Evolutionary conservation across 2,113 vertebrate species (phyloP), one percentile per base, ranked within the genome.

Genomic region (Dolichotis patagonum): DNA sequence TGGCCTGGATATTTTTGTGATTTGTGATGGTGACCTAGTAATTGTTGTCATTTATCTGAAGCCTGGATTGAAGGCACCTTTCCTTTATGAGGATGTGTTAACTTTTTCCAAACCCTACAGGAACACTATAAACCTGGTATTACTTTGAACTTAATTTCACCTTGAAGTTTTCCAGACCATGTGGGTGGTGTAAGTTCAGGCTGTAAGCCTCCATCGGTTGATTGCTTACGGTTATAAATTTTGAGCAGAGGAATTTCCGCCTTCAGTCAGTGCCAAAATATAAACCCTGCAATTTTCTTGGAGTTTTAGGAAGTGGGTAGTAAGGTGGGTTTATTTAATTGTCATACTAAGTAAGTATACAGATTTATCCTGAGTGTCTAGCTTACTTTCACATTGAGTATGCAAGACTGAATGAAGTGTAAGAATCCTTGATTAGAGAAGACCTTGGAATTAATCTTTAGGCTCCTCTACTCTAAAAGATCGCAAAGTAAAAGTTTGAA

Each of bases 111-210:
- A 82, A 90, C 9, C 19, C 19, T 73, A 38, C 28, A 71, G 10
- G 20, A 69, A 82, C 7, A 62, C 35, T 80, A 85, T 26, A 62
- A 84, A 83, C 30, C 26, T 86, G 65, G 60, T 19, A 91, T 93
- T 67, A 89, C 32, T 83, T 92, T 90, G 83, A 96, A 86, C 16
- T 88, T 93, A 60, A 77, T 91, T 90, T 94, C 56, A 94, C 54
- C 60, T 86, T 88, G 20, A 96, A 92, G 46, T 56, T 94, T 88
- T 96, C 88, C 77, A 81, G 52, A 90, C 52, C 28, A 46, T 30
- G 26, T 94, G 62, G 43, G 52, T 87, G 26, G 67, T 83, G 7
- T 85, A 65, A 93, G 92, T 49, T 85, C 80, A 88, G 82, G 35
- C 3, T 93, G 41, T 54, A 89, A 80, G 91, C 49, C 35, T 69